Base-by-base conservation (phyloP, 2,888 invertebrate species). In the Euzetes globulus region DNA sequence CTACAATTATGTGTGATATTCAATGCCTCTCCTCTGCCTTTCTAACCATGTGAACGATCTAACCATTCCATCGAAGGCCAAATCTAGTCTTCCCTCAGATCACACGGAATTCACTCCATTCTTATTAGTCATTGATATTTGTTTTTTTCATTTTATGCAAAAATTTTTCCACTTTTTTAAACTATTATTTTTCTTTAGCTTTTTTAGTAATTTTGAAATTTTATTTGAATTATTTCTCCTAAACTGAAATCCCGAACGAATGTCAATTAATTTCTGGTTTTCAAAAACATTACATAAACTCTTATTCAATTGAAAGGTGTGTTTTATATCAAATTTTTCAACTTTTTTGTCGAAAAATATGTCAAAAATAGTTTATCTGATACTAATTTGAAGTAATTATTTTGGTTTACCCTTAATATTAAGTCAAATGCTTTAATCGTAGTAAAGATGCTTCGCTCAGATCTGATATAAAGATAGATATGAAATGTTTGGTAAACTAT, bases 1-100 rank as follows among this genome's bases (percentile, higher is more conserved):
- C 19, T 29, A 63, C 63, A 63, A 63, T 63, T 63, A 63, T 29
- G 11, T 63, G 37, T 63, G 63, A 63, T 63, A 63, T 63, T 63
- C 47, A 47, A 58, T 60, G 60, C 60, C 60, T 60, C 60, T 60
- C 33, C 60, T 60, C 60, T 33, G 27, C 60, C 2, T 25, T 27
- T 27, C 33, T 33, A 63, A 33, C 63, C 33, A 29, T 33, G 63
- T 63, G 63, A 63, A 63, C 33, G 63, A 33, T n/a, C 58, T 58
- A 37, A 33, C 29, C 63, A 63, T 63, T 63, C 11, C 1, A 63
- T 13, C 63, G 63, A 63, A 63, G 63, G 63, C 17, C 33, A 63
- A 13, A 17, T 29, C 63, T 33, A 29, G 63, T 33, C 63, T 63
- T 63, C 63, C 63, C 63, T 63, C 29, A 29, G 33, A 63, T 63